Percentiles rank a stretch among this genome's conserved stretches.
Evolutionary conservation across 2,113 vertebrate species (phyloP).

Genomic region (Macquaria ambigua): DNA sequence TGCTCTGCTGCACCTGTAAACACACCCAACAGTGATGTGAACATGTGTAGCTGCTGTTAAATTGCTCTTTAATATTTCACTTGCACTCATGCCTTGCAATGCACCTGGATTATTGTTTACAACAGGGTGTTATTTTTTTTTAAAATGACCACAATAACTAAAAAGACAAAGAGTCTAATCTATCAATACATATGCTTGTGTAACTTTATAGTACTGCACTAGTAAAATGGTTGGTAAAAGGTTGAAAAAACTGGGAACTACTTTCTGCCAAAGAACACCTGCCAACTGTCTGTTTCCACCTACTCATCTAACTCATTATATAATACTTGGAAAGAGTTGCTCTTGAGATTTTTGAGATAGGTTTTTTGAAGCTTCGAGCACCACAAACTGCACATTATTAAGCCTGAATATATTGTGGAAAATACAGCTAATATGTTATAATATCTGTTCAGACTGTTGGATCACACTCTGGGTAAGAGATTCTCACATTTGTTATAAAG

Average conservation of each 20-base stretch:
- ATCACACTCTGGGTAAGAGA: not conserved
- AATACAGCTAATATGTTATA: not conserved
- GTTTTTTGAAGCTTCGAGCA: not conserved
- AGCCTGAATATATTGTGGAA: not conserved
- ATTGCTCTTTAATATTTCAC: not conserved
- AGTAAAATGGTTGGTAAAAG: not conserved
- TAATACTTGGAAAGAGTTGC: not conserved
- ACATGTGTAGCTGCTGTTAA: not conserved
- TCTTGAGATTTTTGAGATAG: not conserved
- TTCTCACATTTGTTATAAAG: too few species aligned
- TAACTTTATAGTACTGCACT: not conserved
- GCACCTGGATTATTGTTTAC: too few species aligned
- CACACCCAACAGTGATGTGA: too few species aligned
- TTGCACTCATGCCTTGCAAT: not conserved
- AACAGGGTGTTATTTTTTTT: not conserved
- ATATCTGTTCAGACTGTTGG: not conserved
- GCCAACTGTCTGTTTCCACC: not conserved
- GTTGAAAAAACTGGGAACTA: not conserved
- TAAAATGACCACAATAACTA: not conserved
- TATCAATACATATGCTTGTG: not conserved
- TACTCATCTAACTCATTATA: not conserved
- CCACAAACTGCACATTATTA: not conserved
- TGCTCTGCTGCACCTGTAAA: not conserved
- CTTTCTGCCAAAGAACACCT: not conserved
- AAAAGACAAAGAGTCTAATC: not conserved